Evolutionary conservation across 2,888 invertebrate genomes (phyloP).

Genomic region (Ormyrus nitidulus): DNA sequence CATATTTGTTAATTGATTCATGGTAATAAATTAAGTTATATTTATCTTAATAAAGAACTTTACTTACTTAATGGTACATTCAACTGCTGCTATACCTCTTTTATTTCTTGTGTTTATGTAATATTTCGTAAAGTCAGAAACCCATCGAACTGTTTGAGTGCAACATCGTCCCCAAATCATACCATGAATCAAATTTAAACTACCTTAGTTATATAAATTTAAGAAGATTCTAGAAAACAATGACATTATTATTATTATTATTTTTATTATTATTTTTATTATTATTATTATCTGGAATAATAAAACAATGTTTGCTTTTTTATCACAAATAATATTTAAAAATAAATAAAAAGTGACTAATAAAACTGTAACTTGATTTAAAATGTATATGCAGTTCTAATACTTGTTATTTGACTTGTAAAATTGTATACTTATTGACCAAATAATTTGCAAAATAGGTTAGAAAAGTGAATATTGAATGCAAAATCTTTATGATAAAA

Average conservation of each 20-base stretch:
- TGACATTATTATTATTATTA: neutral
- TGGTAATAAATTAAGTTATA: neutral
- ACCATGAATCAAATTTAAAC: slow-evolving; percentile 61
- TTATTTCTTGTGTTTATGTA: slow-evolving; percentile 51
- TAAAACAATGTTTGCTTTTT: too few relatives aligned
- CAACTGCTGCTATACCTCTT: slow-evolving; percentile 37
- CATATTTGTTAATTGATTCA: neutral
- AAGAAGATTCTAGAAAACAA: neutral
- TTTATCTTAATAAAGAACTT: neutral
- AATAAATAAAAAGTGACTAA: too few relatives aligned
- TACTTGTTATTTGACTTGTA: too few relatives aligned
- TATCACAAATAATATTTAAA: too few relatives aligned
- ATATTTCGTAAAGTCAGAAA: slow-evolving; percentile 57
- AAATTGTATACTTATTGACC: too few relatives aligned
- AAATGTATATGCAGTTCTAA: too few relatives aligned
- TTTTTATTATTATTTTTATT: neutral
- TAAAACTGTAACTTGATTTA: too few relatives aligned
- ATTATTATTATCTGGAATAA: neutral
- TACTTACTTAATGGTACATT: slow-evolving; percentile 49
- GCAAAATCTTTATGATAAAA: neutral
- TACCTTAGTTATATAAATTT: neutral
- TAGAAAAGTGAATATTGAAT: slow-evolving; percentile 3
- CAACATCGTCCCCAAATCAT: slow-evolving; percentile 72
- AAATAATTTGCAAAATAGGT: neutral
- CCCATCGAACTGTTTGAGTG: slow-evolving; percentile 46